Evolutionary conservation across 1,140 invertebrate species (phyloP).

Genomic region (Matsumurasca onukii): DNA sequence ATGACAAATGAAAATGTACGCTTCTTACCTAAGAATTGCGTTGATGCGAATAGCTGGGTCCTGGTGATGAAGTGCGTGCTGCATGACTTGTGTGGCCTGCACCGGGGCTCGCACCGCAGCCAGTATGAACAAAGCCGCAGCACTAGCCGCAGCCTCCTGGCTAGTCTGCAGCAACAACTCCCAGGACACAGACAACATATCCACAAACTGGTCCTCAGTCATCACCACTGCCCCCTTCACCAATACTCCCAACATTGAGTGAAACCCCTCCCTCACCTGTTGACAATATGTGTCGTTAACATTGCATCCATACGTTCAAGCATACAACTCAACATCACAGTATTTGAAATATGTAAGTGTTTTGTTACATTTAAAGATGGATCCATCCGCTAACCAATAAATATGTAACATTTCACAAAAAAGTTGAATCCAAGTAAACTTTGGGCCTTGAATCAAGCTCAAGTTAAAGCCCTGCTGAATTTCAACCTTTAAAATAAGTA

Average conservation of each 20-base stretch:
- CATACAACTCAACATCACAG: neutral
- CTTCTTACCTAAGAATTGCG: slow-evolving; percentile 81
- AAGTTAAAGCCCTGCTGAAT: no score
- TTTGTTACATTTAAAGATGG: no score
- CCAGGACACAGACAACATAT: slow-evolving; percentile 91
- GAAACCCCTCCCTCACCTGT: slow-evolving; percentile 81
- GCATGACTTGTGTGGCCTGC: slow-evolving; percentile 85
- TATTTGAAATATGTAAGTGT: no score
- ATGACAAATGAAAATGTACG: no score
- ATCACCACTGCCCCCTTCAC: slow-evolving; percentile 92
- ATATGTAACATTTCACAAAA: no score
- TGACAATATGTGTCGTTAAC: neutral
- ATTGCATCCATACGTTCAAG: neutral
- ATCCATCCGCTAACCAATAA: no score
- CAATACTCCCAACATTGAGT: slow-evolving; percentile 83
- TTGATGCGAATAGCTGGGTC: slow-evolving; percentile 76
- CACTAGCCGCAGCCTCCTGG: slow-evolving; percentile 71
- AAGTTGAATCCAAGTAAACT: no score
- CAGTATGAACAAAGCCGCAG: slow-evolving; percentile 90
- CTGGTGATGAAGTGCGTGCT: slow-evolving; percentile 77
- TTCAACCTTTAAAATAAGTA: no score
- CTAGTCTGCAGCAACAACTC: slow-evolving; percentile 84
- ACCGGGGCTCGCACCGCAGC: slow-evolving; percentile 87
- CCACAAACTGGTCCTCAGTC: slow-evolving; percentile 82
- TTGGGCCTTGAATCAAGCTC: no score